Conservation (phyloP, 2,888 invertebrate genomes). For the Oconnorella tubifera region DNA sequence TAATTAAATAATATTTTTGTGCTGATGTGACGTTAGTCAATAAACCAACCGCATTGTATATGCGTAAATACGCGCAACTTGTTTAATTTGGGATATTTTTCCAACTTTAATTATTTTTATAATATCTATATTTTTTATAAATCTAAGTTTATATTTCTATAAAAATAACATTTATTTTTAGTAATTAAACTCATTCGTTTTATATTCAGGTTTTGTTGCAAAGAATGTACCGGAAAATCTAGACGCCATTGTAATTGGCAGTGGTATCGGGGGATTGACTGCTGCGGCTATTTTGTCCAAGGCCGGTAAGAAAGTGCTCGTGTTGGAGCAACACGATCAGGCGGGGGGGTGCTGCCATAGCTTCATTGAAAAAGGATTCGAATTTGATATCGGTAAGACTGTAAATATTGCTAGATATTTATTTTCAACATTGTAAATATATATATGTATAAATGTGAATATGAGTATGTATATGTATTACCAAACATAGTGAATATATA, state of each 20-base stretch:
- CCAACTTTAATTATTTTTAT: too few species aligned
- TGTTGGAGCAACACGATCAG: slow-evolving; percentile 57
- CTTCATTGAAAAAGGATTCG: slow-evolving; percentile 56
- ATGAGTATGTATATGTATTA: too few species aligned
- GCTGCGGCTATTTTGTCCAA: slow-evolving; percentile 51
- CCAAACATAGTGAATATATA: too few species aligned
- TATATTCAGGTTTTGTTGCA: slow-evolving; percentile 44
- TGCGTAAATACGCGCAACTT: too few species aligned
- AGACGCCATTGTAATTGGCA: slow-evolving; percentile 56
- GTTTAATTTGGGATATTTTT: too few species aligned
- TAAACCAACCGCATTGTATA: too few species aligned
- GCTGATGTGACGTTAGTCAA: too few species aligned
- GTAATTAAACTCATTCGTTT: background rate
- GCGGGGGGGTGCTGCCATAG: slow-evolving; percentile 57
- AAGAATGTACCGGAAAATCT: slow-evolving; percentile 46
- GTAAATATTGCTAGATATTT: too few species aligned
- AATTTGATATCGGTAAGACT: slow-evolving; percentile 57
- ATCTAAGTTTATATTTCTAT: background rate
- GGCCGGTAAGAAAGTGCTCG: slow-evolving; percentile 54
- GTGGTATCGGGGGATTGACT: slow-evolving; percentile 55
- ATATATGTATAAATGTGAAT: too few species aligned
- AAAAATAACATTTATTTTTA: background rate
- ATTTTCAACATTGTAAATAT: too few species aligned
- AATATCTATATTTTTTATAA: slow-evolving; percentile 1
- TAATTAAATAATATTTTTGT: too few species aligned